A percentile compares a stretch with the other conserved stretches of the same genome.
Evolutionary conservation across 2,888 invertebrate genomes (phyloP).

Genomic region (Trachelus troglodyta): DNA sequence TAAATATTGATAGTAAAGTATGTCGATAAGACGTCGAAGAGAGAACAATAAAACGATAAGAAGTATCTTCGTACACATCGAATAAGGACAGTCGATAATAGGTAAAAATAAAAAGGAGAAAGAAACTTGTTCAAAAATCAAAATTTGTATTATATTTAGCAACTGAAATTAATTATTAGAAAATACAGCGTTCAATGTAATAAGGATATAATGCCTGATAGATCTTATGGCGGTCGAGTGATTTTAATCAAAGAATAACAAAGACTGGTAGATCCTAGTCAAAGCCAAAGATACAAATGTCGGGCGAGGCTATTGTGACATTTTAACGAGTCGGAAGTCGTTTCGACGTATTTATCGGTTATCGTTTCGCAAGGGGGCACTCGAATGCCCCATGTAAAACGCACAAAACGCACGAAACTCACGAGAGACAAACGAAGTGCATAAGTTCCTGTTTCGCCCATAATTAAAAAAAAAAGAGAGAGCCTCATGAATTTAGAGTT

Average conservation of each 20-base stretch:
- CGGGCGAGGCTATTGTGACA: neutral
- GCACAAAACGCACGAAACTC: neutral
- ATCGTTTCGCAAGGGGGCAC: neutral
- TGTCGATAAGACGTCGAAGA: neutral
- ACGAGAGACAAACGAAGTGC: neutral
- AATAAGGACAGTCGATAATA: neutral
- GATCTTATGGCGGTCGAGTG: neutral
- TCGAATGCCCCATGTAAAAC: neutral
- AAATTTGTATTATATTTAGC: neutral
- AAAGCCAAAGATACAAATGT: neutral
- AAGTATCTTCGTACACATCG: neutral
- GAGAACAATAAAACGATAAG: neutral
- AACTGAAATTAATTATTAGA: neutral
- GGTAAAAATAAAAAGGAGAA: neutral
- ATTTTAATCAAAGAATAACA: neutral
- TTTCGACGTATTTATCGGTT: neutral
- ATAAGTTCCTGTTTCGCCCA: neutral
- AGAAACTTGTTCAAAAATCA: too few relatives aligned
- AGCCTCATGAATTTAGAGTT: neutral
- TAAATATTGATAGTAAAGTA: neutral
- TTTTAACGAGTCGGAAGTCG: neutral
- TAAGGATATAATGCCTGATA: neutral
- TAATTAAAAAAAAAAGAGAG: neutral
- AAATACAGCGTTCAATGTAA: neutral
- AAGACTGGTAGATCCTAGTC: neutral